Conservation (phyloP, 1,140 invertebrate genomes). For the Drosophila carrolli region DNA sequence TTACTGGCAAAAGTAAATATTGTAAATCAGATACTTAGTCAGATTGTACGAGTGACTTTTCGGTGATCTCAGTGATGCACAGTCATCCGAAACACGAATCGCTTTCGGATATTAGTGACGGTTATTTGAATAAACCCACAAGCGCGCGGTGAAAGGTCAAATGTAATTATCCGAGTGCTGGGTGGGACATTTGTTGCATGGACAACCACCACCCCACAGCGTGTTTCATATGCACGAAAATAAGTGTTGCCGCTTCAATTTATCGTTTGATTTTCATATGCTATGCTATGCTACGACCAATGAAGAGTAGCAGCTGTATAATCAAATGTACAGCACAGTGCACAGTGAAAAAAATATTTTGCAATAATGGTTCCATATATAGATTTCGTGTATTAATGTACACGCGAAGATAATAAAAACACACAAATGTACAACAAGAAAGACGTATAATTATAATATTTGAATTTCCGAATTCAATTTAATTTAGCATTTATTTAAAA, state of each 20-base stretch:
- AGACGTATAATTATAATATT: not conserved
- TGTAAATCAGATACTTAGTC: constrained; percentile 17
- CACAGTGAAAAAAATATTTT: constrained; percentile 21
- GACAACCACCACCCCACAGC: constrained; percentile 8
- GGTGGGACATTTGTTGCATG: constrained; percentile 39
- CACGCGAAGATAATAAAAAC: no score
- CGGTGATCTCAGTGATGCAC: constrained; percentile 33
- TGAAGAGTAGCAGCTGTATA: constrained; percentile 41
- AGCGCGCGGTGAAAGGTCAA: constrained; percentile 39
- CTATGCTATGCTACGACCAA: constrained; percentile 44
- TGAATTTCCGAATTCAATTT: no score
- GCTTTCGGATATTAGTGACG: constrained; percentile 5
- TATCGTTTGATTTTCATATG: constrained; percentile 48
- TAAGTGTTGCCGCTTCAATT: constrained; percentile 40
- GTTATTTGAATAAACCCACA: constrained; percentile 8
- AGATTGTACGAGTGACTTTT: not conserved
- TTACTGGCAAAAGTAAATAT: constrained; percentile 50
- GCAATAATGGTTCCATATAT: no score
- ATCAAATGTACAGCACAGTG: constrained; percentile 20
- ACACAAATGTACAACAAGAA: not conserved
- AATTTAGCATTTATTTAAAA: no score
- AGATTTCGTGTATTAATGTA: not conserved
- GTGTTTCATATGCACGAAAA: constrained; percentile 17
- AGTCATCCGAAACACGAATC: constrained; percentile 28
- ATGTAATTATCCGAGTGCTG: constrained; percentile 38